Evolutionary conservation across 2,888 invertebrate species (phyloP).

Genomic region (Ceratothoa steindachneri): DNA sequence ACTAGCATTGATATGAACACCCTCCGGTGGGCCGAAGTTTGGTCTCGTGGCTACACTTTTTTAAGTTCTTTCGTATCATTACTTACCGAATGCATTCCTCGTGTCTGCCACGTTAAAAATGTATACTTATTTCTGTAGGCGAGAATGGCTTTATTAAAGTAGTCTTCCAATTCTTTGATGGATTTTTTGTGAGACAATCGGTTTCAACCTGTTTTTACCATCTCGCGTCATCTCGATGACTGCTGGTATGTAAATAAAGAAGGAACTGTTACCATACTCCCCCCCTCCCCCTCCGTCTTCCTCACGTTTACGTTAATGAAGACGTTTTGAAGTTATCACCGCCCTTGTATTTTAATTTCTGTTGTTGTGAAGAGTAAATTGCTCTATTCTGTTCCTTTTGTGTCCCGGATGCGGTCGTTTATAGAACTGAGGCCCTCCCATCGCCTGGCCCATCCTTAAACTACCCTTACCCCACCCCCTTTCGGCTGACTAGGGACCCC

Average conservation of each 20-base stretch:
- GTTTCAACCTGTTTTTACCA: neutral
- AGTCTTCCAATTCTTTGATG: conserved; percentile 4
- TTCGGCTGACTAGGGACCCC: conserved; percentile 4
- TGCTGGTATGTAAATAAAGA: neutral
- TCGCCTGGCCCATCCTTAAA: no score
- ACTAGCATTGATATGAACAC: neutral
- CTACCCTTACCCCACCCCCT: no score
- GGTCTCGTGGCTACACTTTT: neutral
- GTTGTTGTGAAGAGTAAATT: no score
- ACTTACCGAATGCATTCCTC: neutral
- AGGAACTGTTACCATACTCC: neutral
- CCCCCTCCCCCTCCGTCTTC: no score
- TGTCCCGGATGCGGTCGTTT: neutral
- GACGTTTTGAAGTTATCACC: no score
- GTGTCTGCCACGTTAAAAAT: neutral
- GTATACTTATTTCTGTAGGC: conserved; percentile 1
- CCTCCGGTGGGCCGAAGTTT: neutral
- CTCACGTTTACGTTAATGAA: no score
- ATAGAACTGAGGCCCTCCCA: no score
- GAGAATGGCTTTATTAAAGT: neutral
- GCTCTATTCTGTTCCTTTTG: no score
- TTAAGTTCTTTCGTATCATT: neutral
- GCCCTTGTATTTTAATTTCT: no score
- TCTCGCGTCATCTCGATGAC: neutral
- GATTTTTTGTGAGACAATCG: conserved; percentile 8